Percentiles rank a stretch among this genome's conserved stretches.
Evolutionary conservation across 2,888 invertebrate genomes (phyloP).

Genomic region (Caradrina clavipalpis): DNA sequence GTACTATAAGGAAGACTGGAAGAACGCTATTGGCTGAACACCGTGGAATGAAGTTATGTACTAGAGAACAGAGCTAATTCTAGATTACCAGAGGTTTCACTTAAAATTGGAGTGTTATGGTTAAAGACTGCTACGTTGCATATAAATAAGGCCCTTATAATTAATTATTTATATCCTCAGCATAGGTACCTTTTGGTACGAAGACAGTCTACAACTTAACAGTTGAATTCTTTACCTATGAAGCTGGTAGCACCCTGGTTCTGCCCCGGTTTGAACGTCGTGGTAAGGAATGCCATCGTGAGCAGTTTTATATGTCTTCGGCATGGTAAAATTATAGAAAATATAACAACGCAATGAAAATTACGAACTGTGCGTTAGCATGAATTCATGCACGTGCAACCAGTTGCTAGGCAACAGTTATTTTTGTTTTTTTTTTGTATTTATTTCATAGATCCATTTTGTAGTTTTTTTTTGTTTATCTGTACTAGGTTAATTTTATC

Average conservation of each 20-base stretch:
- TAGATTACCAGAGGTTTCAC: too few relatives aligned
- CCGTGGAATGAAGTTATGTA: too few relatives aligned
- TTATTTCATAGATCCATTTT: conserved; percentile 3
- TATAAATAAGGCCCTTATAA: too few relatives aligned
- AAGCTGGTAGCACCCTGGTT: conserved; percentile 85
- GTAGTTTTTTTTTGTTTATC: too few relatives aligned
- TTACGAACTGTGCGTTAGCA: background rate
- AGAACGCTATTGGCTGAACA: too few relatives aligned
- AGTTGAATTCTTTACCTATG: conserved; percentile 75
- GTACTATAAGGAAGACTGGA: too few relatives aligned
- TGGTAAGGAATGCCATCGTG: conserved; percentile 84
- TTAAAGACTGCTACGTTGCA: too few relatives aligned
- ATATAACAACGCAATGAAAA: conserved; percentile 20
- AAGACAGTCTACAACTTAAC: background rate
- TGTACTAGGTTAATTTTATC: too few relatives aligned
- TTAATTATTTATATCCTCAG: too few relatives aligned
- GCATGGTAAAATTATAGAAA: conserved; percentile 75
- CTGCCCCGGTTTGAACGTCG: conserved; percentile 73
- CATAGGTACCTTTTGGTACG: background rate
- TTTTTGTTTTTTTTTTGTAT: conserved; percentile 38
- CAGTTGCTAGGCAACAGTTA: conserved; percentile 63
- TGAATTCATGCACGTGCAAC: conserved; percentile 16
- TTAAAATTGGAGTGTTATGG: too few relatives aligned
- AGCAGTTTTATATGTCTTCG: conserved; percentile 69
- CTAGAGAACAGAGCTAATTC: too few relatives aligned